Base-by-base conservation (phyloP, 2,113 vertebrate species). In the Oostethus manadensis region DNA sequence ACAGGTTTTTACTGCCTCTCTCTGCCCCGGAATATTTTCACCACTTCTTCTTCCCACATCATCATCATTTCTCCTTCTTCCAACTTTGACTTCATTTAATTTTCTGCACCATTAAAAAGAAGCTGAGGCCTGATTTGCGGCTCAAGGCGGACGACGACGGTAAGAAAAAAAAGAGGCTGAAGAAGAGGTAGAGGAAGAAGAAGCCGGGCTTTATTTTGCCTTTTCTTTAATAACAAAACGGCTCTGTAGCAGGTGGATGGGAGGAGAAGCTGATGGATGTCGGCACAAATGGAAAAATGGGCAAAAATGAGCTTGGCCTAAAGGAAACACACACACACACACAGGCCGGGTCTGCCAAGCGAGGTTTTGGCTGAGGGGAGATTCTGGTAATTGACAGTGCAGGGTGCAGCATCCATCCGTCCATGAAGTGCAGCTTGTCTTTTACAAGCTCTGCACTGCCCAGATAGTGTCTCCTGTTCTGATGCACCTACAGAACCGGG, bases 91-190 rank as follows among this genome's bases (percentile, higher is more conserved):
- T 67, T 80, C 68, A 82, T 86, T 82, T 62, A 79, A 88, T 88
- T 79, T 83, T 79, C 66, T 80, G 83, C 71, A 57, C 81, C 77
- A 78, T 86, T 84, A 83, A 80, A 65, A 51, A 62, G 51, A 35
- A 73, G 70, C 76, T 26, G 42, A 72, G 62, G 44, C 26, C 60
- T 76, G 75, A 84, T 83, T 80, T 77, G 76, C 68, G 0, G 69
- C 64, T 33, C 29, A 7, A 1, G 29, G 29, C 3, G 29, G 29
- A 33, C 29, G 29, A 33, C 29, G 29, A 6, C 29, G 7, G 29
- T 8, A 33, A 33, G 5, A 6, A 33, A 33, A 33, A 33, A 7
- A 33, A 33, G 29, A 7, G 1, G 29, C 5, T 7, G 29, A 29
- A 29, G 29, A 33, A 33, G 66, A 57, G 18, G 60, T 72, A 51